A percentile compares a stretch with the other conserved stretches of the same genome.
These are phyloP conservation scores for Yponomeuta evonymella DNA, from an alignment of 2,888 invertebrate species.

Conservation along the genomic window DNA sequence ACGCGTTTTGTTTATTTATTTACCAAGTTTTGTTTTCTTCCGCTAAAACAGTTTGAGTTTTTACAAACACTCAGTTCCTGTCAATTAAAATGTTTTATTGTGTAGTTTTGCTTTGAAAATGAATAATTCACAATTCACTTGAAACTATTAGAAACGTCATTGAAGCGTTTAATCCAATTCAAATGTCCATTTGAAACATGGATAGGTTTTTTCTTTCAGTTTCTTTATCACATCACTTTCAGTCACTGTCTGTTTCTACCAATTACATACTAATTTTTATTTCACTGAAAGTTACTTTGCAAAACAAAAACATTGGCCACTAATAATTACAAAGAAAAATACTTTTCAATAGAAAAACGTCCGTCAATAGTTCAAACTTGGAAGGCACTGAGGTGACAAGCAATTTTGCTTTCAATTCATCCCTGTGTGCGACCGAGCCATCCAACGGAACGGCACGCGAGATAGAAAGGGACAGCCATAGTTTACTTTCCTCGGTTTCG, in stretches of 20 bases:
- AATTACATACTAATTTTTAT: neutral
- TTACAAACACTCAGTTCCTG: neutral
- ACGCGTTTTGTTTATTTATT: neutral
- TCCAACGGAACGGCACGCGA: constrained; percentile 29
- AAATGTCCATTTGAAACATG: constrained; percentile 17
- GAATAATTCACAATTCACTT: constrained; percentile 33
- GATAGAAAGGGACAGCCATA: constrained; percentile 44
- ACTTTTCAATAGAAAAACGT: constrained; percentile 47
- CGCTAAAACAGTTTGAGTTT: neutral
- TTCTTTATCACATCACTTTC: constrained; percentile 21
- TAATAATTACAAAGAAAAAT: constrained; percentile 16
- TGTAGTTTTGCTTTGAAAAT: constrained; percentile 28
- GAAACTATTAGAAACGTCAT: constrained; percentile 33
- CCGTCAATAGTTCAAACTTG: constrained; percentile 60
- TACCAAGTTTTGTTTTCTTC: neutral
- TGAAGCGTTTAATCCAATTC: constrained; percentile 33
- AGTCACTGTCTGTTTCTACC: neutral
- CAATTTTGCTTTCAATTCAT: constrained; percentile 37
- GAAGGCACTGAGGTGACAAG: constrained; percentile 58
- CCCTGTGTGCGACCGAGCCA: constrained; percentile 51
- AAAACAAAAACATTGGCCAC: constrained; percentile 24
- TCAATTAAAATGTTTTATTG: neutral
- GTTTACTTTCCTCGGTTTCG: constrained; percentile 48
- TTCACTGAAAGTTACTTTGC: neutral
- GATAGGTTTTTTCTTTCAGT: constrained; percentile 9